phyloP scores from a whole-genome alignment of 2,113 vertebrate genomes.

The Platichthys flesus region DNA sequence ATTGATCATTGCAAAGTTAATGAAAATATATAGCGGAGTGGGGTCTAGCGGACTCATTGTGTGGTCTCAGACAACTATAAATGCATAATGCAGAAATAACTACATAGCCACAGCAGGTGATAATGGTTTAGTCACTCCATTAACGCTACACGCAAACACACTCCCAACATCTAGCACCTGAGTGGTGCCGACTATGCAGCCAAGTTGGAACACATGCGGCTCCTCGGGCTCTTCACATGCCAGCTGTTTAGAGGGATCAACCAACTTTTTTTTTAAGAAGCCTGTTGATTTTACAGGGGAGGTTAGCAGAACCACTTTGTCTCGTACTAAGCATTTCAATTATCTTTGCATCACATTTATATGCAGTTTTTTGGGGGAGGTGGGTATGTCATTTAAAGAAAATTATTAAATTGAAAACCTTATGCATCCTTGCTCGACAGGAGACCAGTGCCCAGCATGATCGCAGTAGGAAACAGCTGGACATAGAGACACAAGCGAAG shows the following conservation, averaged over 20 bases:
- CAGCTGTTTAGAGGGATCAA: not conserved
- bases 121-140: not conserved
- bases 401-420: conserved; percentile 12
- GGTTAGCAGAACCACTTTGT: not conserved
- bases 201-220: not conserved
- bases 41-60: not conserved
- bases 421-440: conserved; percentile 7
- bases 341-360: not conserved
- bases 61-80: not conserved
- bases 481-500: conserved; percentile 23
- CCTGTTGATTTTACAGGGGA: not conserved
- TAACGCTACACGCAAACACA: not conserved
- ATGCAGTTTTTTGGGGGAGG: not conserved
- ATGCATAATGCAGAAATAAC: not conserved
- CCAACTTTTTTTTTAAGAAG: not conserved
- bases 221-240: not conserved
- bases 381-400: too few species aligned
- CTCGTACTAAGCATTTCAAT: not conserved
- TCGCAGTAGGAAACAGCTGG: conserved; percentile 2
- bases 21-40: not conserved
- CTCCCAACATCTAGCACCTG: not conserved
- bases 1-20: not conserved
- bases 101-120: not conserved
- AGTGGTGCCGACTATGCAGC: not conserved
- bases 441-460: not conserved